Conservation (phyloP, 1,140 invertebrate species). For the Tetragonula clypearis region DNA sequence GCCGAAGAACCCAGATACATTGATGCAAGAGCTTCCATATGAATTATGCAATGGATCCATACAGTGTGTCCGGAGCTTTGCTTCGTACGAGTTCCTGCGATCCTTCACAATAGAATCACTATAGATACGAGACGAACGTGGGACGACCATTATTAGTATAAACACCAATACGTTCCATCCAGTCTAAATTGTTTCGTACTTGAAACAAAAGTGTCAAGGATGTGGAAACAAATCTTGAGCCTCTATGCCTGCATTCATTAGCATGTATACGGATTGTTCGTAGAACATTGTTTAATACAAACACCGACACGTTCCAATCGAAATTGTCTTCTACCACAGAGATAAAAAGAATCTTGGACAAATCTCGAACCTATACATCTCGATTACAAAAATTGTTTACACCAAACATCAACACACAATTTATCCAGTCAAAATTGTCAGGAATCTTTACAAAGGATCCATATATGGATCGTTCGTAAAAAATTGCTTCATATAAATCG, state of each 20-base stretch:
- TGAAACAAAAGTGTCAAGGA: neutral
- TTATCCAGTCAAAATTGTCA: too few species aligned
- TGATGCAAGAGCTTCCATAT: neutral
- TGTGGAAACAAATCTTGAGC: neutral
- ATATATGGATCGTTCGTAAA: neutral
- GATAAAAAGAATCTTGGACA: too few species aligned
- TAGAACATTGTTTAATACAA: neutral
- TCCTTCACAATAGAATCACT: neutral
- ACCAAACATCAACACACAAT: too few species aligned
- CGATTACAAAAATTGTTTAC: too few species aligned
- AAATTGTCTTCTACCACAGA: too few species aligned
- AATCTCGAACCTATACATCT: too few species aligned
- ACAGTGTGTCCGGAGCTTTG: neutral
- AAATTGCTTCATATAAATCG: neutral
- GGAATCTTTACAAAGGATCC: too few species aligned
- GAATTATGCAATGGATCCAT: conserved; percentile 10
- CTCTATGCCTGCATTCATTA: neutral
- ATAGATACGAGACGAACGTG: neutral
- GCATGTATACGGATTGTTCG: neutral
- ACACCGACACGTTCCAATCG: neutral
- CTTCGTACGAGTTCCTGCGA: conserved; percentile 2
- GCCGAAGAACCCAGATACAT: neutral
- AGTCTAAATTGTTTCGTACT: neutral
- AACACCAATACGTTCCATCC: neutral
- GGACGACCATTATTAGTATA: neutral